Base-by-base conservation (phyloP, 1,140 invertebrate genomes). In the Drosophila aff. region DNA sequence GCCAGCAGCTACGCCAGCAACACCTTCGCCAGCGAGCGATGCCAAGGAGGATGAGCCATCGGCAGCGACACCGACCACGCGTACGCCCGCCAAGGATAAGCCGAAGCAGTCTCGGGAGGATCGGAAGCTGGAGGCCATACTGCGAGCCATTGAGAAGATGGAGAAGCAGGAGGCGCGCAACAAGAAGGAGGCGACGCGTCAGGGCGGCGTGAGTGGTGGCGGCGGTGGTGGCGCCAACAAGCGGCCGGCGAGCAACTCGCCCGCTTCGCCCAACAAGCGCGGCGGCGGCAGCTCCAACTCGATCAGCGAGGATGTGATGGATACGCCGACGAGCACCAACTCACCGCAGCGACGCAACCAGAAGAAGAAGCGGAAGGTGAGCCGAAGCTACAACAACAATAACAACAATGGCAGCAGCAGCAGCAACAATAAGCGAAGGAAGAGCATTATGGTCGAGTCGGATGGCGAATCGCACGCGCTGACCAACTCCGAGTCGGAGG, bases 81-180 rank as follows among this genome's bases (percentile, higher is more conserved):
- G 50, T 3, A 52, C 63, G 0, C 26, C 67, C 3, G 74, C 53
- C 75, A 93, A 92, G 63, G 87, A 92, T 21, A 91, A 92, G 13
- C 85, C 78, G 3, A 91, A 93, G 55, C 93, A 97, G 96, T 97
- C 97, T 4, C 94, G 98, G 5, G 98, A 99, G 93, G 98, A 99
- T 87, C 95, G 98, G n/a, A 99, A 99, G 94, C 96, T 99, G 94
- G 97, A 98, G 89, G 97, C 98, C 0, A 98, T 98, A 75, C 96
- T 99, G 95, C 97, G 98, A 90, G 97, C 97, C 0, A 98, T 99
- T 93, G 96, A 97, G 79, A 94, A 96, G 36, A 94, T 97, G 94
- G 96, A 97, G 79, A 96, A 96, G 78, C 96, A 95, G 16, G 95
- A 97, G 83, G 95, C 96, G 58, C 93, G 96, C 9, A 75, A 75